Evolutionary conservation across 2,888 invertebrate species (phyloP).

Genomic region (Teleiodes luculella): DNA sequence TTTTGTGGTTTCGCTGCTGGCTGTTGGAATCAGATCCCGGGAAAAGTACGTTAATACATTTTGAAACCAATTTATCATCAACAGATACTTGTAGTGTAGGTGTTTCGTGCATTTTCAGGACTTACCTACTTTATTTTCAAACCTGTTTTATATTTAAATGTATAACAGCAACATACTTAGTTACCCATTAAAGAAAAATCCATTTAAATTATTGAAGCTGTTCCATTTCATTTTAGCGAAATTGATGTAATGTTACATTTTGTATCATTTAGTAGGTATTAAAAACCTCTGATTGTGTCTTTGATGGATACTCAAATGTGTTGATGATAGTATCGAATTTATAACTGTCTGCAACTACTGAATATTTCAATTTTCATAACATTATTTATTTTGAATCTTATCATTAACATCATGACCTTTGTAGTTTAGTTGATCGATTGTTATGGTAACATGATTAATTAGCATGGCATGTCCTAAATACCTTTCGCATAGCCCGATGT

Average conservation of each 20-base stretch:
- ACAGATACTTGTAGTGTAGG: slow-evolving; percentile 8
- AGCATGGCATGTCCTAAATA: slow-evolving; percentile 7
- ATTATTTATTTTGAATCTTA: neutral
- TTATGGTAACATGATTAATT: neutral
- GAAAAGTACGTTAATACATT: slow-evolving; percentile 62
- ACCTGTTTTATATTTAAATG: neutral
- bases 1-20: slow-evolving; percentile 57
- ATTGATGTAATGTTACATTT: no score
- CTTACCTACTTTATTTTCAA: slow-evolving; percentile 1
- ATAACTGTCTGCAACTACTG: neutral
- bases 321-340: neutral
- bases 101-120: slow-evolving; percentile 10
- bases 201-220: no score
- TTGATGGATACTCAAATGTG: no score
- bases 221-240: no score
- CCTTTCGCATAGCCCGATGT: neutral
- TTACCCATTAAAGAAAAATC: no score
- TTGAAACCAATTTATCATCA: slow-evolving; percentile 35
- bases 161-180: neutral
- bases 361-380: neutral
- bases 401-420: neutral
- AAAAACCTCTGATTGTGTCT: no score
- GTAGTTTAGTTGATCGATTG: neutral
- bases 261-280: no score
- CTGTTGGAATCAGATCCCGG: slow-evolving; percentile 61